Evolutionary conservation across 2,113 vertebrate genomes (phyloP).

Genomic region (Corydoras maculifer): DNA sequence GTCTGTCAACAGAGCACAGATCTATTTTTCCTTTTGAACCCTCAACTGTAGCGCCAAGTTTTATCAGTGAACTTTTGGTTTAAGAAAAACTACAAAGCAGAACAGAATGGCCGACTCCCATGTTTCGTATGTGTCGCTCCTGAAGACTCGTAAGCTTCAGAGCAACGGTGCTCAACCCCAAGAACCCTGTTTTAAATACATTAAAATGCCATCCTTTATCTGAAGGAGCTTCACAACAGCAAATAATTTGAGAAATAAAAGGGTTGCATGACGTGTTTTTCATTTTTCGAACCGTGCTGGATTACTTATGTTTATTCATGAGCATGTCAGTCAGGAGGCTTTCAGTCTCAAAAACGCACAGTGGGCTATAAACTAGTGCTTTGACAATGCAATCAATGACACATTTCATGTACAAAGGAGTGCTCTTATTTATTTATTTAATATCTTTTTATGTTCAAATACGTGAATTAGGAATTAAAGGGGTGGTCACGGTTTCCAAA

Average conservation of each 20-base stretch:
- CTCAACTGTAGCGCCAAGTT: constrained; percentile 53
- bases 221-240: constrained; percentile 20
- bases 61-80: constrained; percentile 60
- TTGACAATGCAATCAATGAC: constrained; percentile 39
- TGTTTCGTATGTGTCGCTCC: neutral
- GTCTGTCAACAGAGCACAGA: constrained; percentile 62
- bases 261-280: constrained; percentile 15
- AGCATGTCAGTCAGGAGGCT: constrained; percentile 36
- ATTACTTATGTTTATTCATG: constrained; percentile 44
- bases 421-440: neutral
- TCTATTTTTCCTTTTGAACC: constrained; percentile 61
- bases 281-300: constrained; percentile 25
- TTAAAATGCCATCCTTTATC: constrained; percentile 18
- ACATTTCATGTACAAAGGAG: constrained; percentile 31
- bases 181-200: constrained; percentile 35
- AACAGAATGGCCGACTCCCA: constrained; percentile 42
- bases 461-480: too few species aligned
- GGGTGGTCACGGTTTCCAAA: constrained; percentile 4
- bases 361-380: constrained; percentile 24
- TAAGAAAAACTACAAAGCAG: constrained; percentile 43
- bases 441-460: too few species aligned
- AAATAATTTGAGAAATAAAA: constrained; percentile 35
- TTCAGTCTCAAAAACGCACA: constrained; percentile 19
- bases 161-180: constrained; percentile 1
- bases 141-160: constrained; percentile 9